Evolutionary conservation across 64 coral and sea anemone genomes (phyloP).

Genomic region (Porites australiensis): DNA sequence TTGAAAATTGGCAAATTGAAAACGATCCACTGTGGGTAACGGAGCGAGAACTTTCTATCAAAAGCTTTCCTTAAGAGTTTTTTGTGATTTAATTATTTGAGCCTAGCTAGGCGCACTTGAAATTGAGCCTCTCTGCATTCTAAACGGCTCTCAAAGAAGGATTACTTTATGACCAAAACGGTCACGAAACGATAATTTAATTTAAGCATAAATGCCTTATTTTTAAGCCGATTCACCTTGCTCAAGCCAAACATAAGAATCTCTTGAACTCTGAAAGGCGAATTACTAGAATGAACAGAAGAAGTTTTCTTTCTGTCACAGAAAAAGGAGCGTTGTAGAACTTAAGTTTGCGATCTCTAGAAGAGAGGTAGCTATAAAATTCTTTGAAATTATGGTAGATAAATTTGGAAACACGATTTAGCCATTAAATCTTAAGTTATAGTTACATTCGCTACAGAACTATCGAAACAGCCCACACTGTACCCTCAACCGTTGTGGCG

Average conservation of each 20-base stretch:
- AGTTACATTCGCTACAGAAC: not conserved
- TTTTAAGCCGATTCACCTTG: not conserved
- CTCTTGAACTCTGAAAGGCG: conserved; percentile 28
- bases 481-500: no score
- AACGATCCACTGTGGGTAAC: not conserved
- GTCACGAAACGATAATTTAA: conserved; percentile 28
- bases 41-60: not conserved
- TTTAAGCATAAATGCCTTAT: conserved; percentile 32
- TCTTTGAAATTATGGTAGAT: conserved; percentile 1
- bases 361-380: conserved; percentile 2
- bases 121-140: conserved; percentile 7
- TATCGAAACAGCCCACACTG: not conserved
- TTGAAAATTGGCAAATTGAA: not conserved
- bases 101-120: not conserved
- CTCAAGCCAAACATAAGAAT: conserved; percentile 11
- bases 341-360: not conserved
- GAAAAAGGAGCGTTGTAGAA: not conserved
- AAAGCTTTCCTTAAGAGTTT: not conserved
- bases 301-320: not conserved
- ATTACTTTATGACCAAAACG: conserved; percentile 37
- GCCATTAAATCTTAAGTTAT: conserved; percentile 23
- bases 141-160: conserved; percentile 54
- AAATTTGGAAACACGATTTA: conserved; percentile 8
- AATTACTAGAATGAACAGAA: not conserved
- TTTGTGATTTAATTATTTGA: conserved; percentile 15